Evolutionary conservation across 2,888 invertebrate genomes (phyloP).

Genomic region (Aphodius sticticus): DNA sequence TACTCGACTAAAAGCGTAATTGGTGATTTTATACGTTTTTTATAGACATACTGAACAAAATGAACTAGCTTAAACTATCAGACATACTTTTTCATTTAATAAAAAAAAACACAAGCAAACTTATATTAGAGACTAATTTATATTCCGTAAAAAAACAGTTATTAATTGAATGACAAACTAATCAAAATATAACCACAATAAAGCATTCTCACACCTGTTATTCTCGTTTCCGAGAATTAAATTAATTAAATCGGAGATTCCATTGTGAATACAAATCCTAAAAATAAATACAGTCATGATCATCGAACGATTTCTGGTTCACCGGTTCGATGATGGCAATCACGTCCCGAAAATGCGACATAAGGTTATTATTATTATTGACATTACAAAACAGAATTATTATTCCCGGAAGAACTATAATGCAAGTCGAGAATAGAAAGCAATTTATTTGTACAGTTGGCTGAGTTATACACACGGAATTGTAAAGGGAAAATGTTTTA

Average conservation of each 20-base stretch:
- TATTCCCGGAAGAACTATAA: background rate
- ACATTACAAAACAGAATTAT: background rate
- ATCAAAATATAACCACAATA: background rate
- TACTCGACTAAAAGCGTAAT: no score
- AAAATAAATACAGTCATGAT: background rate
- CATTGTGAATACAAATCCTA: background rate
- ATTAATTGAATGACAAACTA: conserved; percentile 4
- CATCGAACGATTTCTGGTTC: background rate
- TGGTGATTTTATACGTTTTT: no score
- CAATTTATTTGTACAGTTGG: conserved; percentile 4
- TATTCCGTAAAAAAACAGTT: background rate
- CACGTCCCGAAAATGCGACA: background rate
- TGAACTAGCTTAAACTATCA: no score
- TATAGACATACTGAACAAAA: no score
- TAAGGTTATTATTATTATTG: background rate
- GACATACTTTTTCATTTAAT: no score
- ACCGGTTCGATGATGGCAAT: background rate
- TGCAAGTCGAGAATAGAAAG: conserved; percentile 4
- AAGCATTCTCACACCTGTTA: background rate
- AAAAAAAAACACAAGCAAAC: no score
- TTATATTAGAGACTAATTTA: no score
- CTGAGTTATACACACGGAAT: conserved; percentile 4
- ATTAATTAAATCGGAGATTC: background rate
- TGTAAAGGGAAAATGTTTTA: background rate
- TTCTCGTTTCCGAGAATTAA: background rate